Conservation (phyloP, 2,113 vertebrate genomes). For the Sinosuthora webbiana region DNA sequence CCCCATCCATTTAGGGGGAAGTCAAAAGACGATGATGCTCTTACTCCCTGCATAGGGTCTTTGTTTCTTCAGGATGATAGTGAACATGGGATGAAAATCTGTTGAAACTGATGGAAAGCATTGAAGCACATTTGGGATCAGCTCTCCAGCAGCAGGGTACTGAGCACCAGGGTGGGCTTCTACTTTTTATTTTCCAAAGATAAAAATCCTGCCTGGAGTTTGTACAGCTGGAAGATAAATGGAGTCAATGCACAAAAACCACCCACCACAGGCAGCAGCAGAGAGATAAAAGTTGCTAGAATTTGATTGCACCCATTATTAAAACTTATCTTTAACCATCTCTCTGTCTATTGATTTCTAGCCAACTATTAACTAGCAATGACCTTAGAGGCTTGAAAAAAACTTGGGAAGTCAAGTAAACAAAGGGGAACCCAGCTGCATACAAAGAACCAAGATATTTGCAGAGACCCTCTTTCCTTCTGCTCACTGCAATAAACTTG, state of each 20-base stretch:
- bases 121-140: not conserved
- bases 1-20: not conserved
- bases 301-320: conserved; percentile 64
- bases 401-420: conserved; percentile 49
- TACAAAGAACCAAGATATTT: conserved; percentile 58
- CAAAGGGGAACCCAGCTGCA: conserved; percentile 55
- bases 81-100: not conserved
- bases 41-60: not conserved
- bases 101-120: not conserved
- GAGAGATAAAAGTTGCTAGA: conserved; percentile 41
- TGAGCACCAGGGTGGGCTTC: not conserved
- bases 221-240: conserved; percentile 41
- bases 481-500: conserved; percentile 1
- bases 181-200: conserved; percentile 20
- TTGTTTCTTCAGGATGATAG: not conserved
- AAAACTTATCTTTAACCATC: conserved; percentile 71
- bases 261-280: conserved; percentile 16
- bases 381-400: conserved; percentile 72
- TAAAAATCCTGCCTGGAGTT: conserved; percentile 29
- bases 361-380: conserved; percentile 78
- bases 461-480: conserved; percentile 33
- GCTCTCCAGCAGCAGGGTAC: not conserved
- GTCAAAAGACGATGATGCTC: not conserved
- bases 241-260: not conserved
- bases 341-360: conserved; percentile 75